Conservation (phyloP, 2,113 vertebrate species). For the Mirza zaza region DNA sequence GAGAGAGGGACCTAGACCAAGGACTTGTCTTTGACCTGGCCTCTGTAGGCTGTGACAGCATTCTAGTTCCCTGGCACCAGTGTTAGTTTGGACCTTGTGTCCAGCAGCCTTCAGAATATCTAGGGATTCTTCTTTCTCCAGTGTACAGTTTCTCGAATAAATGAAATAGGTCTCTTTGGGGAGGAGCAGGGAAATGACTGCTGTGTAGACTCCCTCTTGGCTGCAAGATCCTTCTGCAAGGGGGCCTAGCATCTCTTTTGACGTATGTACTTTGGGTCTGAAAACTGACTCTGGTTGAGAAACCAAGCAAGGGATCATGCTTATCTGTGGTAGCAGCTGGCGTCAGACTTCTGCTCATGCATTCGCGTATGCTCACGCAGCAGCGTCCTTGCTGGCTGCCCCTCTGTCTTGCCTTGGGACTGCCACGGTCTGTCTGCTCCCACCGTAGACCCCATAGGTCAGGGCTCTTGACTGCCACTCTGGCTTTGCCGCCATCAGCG, state of each 20-base stretch:
- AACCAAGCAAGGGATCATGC: too few species aligned
- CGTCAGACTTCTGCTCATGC: not conserved
- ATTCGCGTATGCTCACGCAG: rapidly evolving
- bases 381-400: not conserved
- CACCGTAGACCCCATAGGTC: not conserved
- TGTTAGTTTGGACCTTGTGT: not conserved
- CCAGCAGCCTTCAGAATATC: not conserved
- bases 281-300: not conserved
- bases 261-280: not conserved
- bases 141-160: not conserved
- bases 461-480: not conserved
- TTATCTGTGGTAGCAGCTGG: not conserved
- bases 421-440: not conserved
- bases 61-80: not conserved
- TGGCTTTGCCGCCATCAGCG: not conserved
- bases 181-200: not conserved
- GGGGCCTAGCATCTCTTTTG: not conserved
- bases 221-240: not conserved
- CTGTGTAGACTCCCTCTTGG: not conserved
- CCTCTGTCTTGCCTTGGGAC: too few species aligned
- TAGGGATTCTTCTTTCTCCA: not conserved
- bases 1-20: not conserved
- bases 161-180: not conserved
- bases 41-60: too few species aligned
- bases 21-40: not conserved